phyloP scores from a whole-genome alignment of 2,113 vertebrate species.

The Puma concolor region DNA sequence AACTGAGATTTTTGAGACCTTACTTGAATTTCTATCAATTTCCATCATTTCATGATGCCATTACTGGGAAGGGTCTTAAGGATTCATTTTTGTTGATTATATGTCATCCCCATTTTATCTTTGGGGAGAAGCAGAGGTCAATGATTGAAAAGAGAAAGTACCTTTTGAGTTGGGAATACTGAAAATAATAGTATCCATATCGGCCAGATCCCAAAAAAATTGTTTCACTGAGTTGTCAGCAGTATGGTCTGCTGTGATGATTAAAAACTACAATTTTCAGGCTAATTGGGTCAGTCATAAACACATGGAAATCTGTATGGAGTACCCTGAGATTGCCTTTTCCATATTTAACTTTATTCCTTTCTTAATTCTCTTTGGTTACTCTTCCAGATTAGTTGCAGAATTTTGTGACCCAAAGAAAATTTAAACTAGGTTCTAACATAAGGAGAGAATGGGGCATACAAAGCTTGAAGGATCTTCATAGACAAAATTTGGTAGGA shows the following conservation, averaged over 20 bases:
- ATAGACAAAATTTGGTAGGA: neutral
- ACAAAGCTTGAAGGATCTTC: neutral
- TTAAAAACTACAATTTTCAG: slow-evolving; percentile 8
- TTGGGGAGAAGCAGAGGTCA: neutral
- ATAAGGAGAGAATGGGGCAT: neutral
- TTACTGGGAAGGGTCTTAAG: neutral
- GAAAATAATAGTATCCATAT: slow-evolving; percentile 10
- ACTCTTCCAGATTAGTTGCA: neutral
- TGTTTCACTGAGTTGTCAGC: neutral
- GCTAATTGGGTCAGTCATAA: neutral
- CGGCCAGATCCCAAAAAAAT: neutral
- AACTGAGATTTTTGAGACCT: neutral
- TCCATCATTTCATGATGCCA: neutral
- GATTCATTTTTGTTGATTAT: neutral
- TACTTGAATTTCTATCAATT: neutral
- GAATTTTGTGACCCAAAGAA: slow-evolving; percentile 8
- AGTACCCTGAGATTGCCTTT: neutral
- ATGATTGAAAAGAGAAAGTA: neutral
- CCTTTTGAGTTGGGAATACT: neutral
- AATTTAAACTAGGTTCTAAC: neutral
- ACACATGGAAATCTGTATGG: neutral
- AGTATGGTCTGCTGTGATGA: neutral
- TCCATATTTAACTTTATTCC: neutral
- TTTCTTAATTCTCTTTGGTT: neutral
- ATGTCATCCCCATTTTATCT: neutral